Percentiles rank a stretch among this genome's conserved stretches.
These are phyloP conservation scores for Oreotragus oreotragus DNA, from an alignment of 2,113 vertebrate genomes.

Conservation along the genomic window DNA sequence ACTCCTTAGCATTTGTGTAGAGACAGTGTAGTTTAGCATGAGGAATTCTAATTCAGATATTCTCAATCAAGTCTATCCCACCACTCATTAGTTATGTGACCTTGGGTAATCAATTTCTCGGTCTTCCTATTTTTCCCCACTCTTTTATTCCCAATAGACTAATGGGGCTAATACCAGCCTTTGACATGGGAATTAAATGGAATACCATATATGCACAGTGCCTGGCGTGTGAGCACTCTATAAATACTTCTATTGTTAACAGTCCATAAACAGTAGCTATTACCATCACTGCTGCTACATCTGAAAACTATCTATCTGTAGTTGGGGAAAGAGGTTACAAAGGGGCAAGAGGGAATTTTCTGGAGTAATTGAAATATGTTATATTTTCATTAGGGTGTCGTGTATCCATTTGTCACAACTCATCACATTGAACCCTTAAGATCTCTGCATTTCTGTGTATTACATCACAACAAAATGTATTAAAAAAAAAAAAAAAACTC, in stretches of 20 bases:
- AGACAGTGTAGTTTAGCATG: neutral
- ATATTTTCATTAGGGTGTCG: neutral
- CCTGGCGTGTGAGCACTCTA: neutral
- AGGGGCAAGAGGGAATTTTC: neutral
- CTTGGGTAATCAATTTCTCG: conserved; percentile 1
- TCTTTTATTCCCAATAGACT: neutral
- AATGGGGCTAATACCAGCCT: neutral
- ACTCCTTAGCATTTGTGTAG: conserved; percentile 1
- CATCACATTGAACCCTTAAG: neutral
- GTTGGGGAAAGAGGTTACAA: neutral
- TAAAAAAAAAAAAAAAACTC: neutral
- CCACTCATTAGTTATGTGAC: neutral
- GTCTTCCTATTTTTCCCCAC: neutral
- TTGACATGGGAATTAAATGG: conserved; percentile 11
- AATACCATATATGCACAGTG: neutral
- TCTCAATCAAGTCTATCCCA: neutral
- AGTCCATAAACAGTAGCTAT: neutral
- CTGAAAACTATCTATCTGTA: neutral
- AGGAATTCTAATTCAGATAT: conserved; percentile 29
- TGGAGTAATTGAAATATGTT: neutral
- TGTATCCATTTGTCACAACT: neutral
- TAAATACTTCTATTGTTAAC: neutral
- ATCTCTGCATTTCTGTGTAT: neutral
- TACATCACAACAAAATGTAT: neutral
- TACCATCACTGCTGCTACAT: neutral